A percentile compares a stretch with the other conserved stretches of the same genome.
phyloP scores from a whole-genome alignment of 2,113 vertebrate species.

The Cyphomyrus discorhynchus region DNA sequence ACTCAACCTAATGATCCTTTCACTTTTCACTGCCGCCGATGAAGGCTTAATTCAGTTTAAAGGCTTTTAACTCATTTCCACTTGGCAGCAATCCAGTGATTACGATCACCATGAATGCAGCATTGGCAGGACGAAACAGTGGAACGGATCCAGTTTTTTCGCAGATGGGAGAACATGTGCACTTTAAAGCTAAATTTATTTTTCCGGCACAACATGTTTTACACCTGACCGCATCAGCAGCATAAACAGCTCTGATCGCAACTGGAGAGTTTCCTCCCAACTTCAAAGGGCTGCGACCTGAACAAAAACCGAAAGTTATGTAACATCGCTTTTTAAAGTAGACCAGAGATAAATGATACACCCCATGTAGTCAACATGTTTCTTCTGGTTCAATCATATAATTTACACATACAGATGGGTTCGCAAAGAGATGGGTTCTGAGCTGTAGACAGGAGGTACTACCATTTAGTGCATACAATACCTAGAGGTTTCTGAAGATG shows the following conservation, averaged over 20 bases:
- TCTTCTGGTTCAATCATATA: neutral
- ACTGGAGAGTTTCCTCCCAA: neutral
- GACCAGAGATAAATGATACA: neutral
- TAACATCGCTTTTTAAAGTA: neutral
- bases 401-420: neutral
- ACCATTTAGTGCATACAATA: constrained; percentile 10
- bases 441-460: neutral
- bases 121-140: neutral
- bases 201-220: neutral
- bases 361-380: neutral
- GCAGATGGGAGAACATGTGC: neutral
- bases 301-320: neutral
- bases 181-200: neutral
- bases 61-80: neutral
- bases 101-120: neutral
- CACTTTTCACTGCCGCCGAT: neutral
- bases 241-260: neutral
- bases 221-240: neutral
- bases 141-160: neutral
- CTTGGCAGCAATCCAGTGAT: neutral
- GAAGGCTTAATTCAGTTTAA: neutral
- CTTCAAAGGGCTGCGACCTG: neutral
- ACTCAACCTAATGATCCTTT: neutral
- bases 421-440: neutral
- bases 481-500: neutral